These are phyloP conservation scores for human (Homo sapiens) DNA, from an alignment of 2,113 vertebrate species.

Conservation along the genomic window DNA sequence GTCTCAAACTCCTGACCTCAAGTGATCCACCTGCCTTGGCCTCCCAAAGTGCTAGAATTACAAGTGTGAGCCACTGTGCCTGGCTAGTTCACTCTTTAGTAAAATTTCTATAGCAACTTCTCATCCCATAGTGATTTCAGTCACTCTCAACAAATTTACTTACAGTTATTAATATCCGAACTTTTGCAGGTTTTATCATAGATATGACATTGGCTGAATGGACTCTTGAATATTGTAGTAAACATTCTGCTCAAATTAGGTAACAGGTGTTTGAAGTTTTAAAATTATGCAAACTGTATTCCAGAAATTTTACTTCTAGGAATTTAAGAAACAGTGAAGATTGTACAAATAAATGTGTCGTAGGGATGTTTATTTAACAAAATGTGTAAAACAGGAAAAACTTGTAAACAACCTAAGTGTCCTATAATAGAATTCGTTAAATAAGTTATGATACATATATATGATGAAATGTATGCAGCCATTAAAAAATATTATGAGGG, in stretches of 20 bases:
- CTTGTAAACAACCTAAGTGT: not conserved
- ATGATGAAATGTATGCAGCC: not conserved
- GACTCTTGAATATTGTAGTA: not conserved
- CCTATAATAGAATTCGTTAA: not conserved
- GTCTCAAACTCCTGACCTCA: no score
- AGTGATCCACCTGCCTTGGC: no score
- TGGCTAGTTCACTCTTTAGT: not conserved
- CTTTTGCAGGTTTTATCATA: not conserved
- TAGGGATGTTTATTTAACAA: not conserved
- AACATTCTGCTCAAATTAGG: not conserved
- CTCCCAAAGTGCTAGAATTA: no score
- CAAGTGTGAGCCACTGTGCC: no score
- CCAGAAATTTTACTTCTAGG: slow-evolving; percentile 17
- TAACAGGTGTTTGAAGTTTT: not conserved
- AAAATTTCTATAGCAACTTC: not conserved
- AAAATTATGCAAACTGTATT: not conserved
- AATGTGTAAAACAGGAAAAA: not conserved
- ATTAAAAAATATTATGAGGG: not conserved
- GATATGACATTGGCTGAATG: not conserved
- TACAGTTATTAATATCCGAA: slow-evolving; percentile 2
- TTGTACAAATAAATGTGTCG: not conserved
- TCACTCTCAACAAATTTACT: not conserved
- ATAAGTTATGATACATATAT: not conserved
- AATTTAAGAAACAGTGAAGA: not conserved
- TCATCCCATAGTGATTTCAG: not conserved